A percentile compares a stretch with the other conserved stretches of the same genome.
Evolutionary conservation across 1,140 invertebrate species (phyloP).

Genomic region (Zaprionus taronus): DNA sequence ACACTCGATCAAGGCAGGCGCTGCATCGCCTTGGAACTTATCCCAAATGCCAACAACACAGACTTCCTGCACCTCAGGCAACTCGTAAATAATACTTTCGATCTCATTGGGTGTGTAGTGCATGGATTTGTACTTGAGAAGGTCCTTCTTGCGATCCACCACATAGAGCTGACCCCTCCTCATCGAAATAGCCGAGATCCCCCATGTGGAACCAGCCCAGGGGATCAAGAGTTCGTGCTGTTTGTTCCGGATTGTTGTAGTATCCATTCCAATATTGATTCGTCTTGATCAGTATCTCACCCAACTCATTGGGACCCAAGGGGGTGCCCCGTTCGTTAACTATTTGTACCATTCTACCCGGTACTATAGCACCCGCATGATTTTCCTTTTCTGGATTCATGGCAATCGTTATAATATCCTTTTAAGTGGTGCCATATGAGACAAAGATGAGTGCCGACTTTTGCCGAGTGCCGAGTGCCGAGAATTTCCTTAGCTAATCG

Average conservation of each 20-base stretch:
- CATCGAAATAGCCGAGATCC: constrained; percentile 89
- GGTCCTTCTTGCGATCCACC: constrained; percentile 89
- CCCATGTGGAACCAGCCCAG: constrained; percentile 90
- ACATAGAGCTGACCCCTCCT: constrained; percentile 88
- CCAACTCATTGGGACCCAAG: constrained; percentile 25
- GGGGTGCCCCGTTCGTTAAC: constrained; percentile 11
- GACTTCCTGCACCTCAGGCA: constrained; percentile 42
- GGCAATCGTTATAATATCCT: constrained; percentile 10
- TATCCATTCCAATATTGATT: constrained; percentile 77
- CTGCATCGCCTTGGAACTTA: constrained; percentile 36
- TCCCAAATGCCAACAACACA: constrained; percentile 59
- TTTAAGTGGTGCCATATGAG: constrained; percentile 29
- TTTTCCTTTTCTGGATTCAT: constrained; percentile 22
- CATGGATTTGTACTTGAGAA: constrained; percentile 88
- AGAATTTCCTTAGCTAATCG: constrained; percentile 1
- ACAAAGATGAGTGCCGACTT: neutral
- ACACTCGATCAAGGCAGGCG: constrained; percentile 48
- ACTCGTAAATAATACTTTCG: constrained; percentile 39
- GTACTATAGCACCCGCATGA: constrained; percentile 11
- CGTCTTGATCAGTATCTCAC: constrained; percentile 31
- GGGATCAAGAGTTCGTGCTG: constrained; percentile 85
- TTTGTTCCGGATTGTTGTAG: constrained; percentile 85
- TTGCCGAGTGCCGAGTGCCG: too few relatives aligned
- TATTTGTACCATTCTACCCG: neutral
- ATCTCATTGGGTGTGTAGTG: constrained; percentile 68